Conservation (phyloP, 2,888 invertebrate species). For the Neuroscelio doddi region DNA sequence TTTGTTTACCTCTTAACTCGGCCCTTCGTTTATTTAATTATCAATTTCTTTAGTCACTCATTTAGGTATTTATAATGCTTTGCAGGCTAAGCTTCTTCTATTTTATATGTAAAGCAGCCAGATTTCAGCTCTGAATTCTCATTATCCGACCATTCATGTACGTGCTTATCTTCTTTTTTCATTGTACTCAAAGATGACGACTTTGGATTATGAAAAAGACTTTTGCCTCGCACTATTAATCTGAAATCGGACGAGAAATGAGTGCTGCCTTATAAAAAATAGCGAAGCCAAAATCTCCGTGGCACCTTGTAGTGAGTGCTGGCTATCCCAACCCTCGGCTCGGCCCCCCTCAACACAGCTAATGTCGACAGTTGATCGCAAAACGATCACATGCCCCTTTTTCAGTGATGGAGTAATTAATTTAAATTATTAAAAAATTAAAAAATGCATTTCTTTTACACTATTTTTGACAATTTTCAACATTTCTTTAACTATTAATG, state of each 20-base stretch:
- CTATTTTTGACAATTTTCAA: too few relatives aligned
- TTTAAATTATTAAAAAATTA: too few relatives aligned
- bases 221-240: too few relatives aligned
- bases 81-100: constrained; percentile 59
- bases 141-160: too few relatives aligned
- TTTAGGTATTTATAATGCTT: constrained; percentile 44
- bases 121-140: constrained; percentile 56
- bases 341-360: constrained; percentile 71
- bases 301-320: constrained; percentile 66
- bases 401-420: background rate
- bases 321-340: constrained; percentile 68
- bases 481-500: too few relatives aligned
- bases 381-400: constrained; percentile 6
- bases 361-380: constrained; percentile 44
- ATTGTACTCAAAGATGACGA: too few relatives aligned
- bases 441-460: too few relatives aligned
- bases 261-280: constrained; percentile 43
- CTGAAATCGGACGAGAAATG: background rate
- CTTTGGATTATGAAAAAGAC: too few relatives aligned
- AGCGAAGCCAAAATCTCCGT: constrained; percentile 57
- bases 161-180: too few relatives aligned
- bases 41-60: constrained; percentile 22
- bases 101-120: constrained; percentile 52
- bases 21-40: constrained; percentile 23
- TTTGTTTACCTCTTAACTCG: constrained; percentile 31